Base-by-base conservation (phyloP, 2,113 vertebrate genomes). In the Tychaedon coryphoeus region DNA sequence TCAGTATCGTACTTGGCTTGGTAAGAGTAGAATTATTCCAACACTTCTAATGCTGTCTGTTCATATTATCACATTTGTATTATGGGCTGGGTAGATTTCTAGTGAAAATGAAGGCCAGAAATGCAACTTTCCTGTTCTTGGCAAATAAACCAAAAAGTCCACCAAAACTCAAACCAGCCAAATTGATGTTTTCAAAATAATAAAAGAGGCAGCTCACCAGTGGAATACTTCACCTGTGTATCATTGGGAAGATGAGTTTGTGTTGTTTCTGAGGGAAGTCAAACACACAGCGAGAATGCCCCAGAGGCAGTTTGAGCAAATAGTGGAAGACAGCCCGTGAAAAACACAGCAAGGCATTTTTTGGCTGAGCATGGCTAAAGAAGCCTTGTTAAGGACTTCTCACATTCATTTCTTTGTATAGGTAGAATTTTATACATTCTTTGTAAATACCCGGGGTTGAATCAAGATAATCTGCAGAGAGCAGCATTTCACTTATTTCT, bases 241-340 rank as follows among this genome's bases (percentile, higher is more conserved):
- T 58, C 3, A 12, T 50, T 60, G 23, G 60, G 20, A 42, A 64
- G 57, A 9, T 40, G n/a, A 18, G 31, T 24, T 3, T 17, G 2
- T 24, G 5, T n/a, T 65, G 10, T 38, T 73, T 57, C 8, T 47
- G 61, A 19, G 36, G 8, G 18, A 48, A 82, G 12, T 69, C 12
- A 20, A 38, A 79, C 36, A 13, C 48, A 13, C 19, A n/a, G 28
- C 9, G n/a, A 19, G 36, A 36, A n/a, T 43, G 20, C 7, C 19
- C 8, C 47, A 64, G 40, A 3, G 19, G 10, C 2, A 18, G 11
- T 61, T 73, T 47, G 20, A 38, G 24, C 53, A 38, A 66, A 42
- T 28, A 17, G 19, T 36, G 28, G 29, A 80, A 84, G 16, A 1
- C 1, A 0, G 25, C 9, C 40, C 0, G 0, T 57, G 77, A 69